These are phyloP conservation scores for Chalcis sispes DNA, from an alignment of 2,888 invertebrate species.

Conservation along the genomic window DNA sequence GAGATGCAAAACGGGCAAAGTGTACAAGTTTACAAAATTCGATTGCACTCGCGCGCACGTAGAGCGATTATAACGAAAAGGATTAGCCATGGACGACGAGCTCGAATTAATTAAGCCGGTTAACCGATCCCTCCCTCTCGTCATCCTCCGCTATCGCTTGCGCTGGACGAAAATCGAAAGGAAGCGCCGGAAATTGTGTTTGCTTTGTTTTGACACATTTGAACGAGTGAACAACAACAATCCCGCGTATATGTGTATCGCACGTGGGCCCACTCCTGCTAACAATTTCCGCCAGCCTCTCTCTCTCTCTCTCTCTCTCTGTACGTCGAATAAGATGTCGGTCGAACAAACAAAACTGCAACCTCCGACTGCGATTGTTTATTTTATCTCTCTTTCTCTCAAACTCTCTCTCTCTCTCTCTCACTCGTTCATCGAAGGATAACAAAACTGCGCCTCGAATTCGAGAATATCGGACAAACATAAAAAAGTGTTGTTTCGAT, in stretches of 20 bases:
- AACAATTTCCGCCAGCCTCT: conserved; percentile 4
- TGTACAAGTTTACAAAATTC: conserved; percentile 59
- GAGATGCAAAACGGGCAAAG: neutral
- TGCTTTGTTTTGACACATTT: conserved; percentile 44
- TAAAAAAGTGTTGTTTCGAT: no score
- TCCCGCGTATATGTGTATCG: neutral
- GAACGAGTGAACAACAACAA: conserved; percentile 7
- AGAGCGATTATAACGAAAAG: conserved; percentile 58
- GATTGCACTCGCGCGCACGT: conserved; percentile 44
- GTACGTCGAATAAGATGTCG: no score
- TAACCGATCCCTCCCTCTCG: conserved; percentile 33
- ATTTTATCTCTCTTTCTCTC: no score
- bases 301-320: no score
- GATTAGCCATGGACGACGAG: conserved; percentile 62
- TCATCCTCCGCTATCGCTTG: neutral
- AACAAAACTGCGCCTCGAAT: no score
- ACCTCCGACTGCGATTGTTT: no score
- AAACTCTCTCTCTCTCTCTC: no score
- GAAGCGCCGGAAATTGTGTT: conserved; percentile 43
- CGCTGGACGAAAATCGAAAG: conserved; percentile 31
- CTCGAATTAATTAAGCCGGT: conserved; percentile 64
- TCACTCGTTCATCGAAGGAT: no score
- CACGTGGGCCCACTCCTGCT: neutral
- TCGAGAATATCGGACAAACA: no score
- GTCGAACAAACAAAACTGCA: no score